Evolutionary conservation across 2,113 vertebrate species (phyloP).

Genomic region (Panthera uncia): DNA sequence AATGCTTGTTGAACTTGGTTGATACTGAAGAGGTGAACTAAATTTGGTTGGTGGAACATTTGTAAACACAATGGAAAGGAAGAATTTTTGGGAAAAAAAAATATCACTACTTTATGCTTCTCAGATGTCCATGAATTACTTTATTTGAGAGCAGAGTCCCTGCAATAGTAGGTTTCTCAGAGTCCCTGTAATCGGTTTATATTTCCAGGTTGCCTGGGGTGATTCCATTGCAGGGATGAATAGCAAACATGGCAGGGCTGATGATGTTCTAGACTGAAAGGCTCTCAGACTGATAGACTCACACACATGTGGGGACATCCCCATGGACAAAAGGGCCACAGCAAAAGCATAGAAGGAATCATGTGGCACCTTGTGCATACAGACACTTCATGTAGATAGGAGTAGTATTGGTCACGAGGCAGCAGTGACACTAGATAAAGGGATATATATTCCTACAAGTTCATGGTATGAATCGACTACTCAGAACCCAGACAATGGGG

Average conservation of each 20-base stretch:
- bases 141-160: neutral
- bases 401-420: neutral
- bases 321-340: neutral
- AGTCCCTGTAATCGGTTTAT: neutral
- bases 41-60: neutral
- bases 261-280: neutral
- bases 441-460: neutral
- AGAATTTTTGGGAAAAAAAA: neutral
- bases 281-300: neutral
- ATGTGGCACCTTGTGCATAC: rapidly evolving
- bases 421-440: neutral
- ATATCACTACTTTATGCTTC: neutral
- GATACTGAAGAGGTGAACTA: neutral
- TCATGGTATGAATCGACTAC: neutral
- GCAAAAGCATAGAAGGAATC: neutral
- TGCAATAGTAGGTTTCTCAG: neutral
- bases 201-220: neutral
- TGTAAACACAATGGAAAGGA: neutral
- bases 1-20: neutral
- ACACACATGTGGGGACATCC: neutral
- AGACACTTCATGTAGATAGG: neutral
- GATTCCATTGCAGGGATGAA: neutral
- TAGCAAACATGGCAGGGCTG: neutral
- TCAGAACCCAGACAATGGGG: neutral
- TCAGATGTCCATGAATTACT: neutral